Percentiles rank a stretch among this genome's conserved stretches.
Conservation (phyloP, 2,888 invertebrate species). For the Aplocera efformata region DNA sequence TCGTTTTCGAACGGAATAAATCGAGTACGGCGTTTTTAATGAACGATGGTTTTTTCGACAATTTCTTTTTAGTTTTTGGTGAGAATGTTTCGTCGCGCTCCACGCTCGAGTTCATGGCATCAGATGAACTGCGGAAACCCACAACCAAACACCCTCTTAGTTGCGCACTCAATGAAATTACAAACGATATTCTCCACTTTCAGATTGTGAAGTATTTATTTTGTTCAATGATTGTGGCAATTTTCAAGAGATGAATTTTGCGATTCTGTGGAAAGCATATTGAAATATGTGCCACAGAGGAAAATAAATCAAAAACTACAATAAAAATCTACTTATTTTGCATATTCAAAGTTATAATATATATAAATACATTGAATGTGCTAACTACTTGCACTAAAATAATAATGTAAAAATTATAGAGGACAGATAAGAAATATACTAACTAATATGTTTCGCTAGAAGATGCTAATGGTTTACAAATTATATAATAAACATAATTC, state of each 20-base stretch:
- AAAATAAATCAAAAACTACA: too few relatives aligned
- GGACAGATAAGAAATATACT: constrained; percentile 20
- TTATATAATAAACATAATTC: constrained; percentile 62
- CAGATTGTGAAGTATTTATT: constrained; percentile 48
- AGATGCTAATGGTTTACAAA: constrained; percentile 28
- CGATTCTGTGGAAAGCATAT: constrained; percentile 73
- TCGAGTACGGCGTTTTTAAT: constrained; percentile 78
- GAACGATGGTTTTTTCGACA: constrained; percentile 78
- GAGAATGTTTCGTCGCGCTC: constrained; percentile 77
- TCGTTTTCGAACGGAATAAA: constrained; percentile 77
- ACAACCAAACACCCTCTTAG: constrained; percentile 78
- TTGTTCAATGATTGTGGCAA: constrained; percentile 55
- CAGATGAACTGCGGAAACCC: constrained; percentile 78
- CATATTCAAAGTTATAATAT: constrained; percentile 15
- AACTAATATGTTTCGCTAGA: constrained; percentile 17
- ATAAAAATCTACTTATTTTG: constrained; percentile 10
- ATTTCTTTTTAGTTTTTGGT: constrained; percentile 80
- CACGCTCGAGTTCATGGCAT: constrained; percentile 74
- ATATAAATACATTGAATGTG: constrained; percentile 12
- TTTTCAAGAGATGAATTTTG: constrained; percentile 61
- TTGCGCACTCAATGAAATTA: constrained; percentile 59
- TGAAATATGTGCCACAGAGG: constrained; percentile 60
- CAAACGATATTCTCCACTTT: constrained; percentile 53
- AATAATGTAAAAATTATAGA: constrained; percentile 2
- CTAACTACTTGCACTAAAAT: not conserved